phyloP scores from a whole-genome alignment of 2,113 vertebrate genomes.

The Pterocles burchelli region DNA sequence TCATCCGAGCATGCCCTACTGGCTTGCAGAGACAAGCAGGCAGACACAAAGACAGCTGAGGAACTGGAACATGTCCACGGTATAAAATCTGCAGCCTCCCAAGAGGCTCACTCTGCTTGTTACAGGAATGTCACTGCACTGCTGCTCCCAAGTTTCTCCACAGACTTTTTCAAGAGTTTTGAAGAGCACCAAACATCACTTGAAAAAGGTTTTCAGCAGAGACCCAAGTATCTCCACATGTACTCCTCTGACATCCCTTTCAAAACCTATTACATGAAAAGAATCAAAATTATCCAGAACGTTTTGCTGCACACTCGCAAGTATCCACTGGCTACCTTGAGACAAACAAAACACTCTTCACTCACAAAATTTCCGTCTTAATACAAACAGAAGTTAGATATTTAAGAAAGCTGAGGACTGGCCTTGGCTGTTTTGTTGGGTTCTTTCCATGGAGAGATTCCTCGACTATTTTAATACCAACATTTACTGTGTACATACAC shows the following conservation, averaged over 20 bases:
- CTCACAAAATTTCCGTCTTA: neutral
- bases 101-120: rapidly evolving
- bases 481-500: neutral
- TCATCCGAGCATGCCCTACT: neutral
- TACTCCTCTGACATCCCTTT: neutral
- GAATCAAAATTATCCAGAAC: neutral
- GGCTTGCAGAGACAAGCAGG: neutral
- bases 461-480: neutral
- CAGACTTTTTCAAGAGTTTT: neutral
- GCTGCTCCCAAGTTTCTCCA: neutral
- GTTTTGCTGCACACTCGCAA: neutral
- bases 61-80: rapidly evolving
- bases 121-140: rapidly evolving
- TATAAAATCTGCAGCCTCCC: neutral
- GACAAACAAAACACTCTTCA: neutral
- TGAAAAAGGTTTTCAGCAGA: neutral
- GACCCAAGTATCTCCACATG: rapidly evolving
- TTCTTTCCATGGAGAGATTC: neutral
- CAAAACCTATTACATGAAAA: neutral
- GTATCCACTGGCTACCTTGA: neutral
- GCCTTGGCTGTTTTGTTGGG: neutral
- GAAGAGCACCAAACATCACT: neutral
- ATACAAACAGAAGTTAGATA: neutral
- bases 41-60: neutral
- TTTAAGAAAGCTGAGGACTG: neutral